These are phyloP conservation scores for Drosophila setosimentum DNA, from an alignment of 2,888 invertebrate species.

Conservation along the genomic window DNA sequence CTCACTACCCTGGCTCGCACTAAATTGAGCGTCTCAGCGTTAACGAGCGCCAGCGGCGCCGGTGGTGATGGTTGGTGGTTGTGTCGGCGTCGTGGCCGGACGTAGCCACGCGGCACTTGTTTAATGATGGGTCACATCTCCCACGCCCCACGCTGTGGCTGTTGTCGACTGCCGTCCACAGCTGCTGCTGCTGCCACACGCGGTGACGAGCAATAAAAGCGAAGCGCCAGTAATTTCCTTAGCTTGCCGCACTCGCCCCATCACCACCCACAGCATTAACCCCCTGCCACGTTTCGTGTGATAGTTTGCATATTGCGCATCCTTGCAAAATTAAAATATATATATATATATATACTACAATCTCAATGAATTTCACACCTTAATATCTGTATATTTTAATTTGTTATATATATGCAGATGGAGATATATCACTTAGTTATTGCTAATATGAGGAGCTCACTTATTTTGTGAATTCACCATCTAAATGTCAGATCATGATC, in stretches of 20 bases:
- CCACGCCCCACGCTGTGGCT: conserved; percentile 6
- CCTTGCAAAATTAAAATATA: conserved; percentile 25
- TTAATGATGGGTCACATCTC: conserved; percentile 60
- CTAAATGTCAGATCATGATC: background rate
- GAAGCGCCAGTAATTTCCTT: conserved; percentile 56
- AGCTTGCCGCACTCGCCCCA: conserved; percentile 2
- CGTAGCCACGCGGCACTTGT: conserved; percentile 70
- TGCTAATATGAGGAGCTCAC: background rate
- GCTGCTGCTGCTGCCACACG: conserved; percentile 61
- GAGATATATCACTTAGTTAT: background rate
- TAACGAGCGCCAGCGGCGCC: conserved; percentile 66
- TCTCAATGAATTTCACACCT: background rate
- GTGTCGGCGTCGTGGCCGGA: conserved; percentile 62
- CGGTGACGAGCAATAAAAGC: conserved; percentile 66
- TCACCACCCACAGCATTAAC: too few species aligned
- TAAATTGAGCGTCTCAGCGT: conserved; percentile 78
- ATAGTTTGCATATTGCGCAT: conserved; percentile 37
- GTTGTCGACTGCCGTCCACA: conserved; percentile 20
- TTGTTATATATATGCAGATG: background rate
- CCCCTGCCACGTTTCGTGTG: conserved; percentile 5
- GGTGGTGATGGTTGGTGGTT: conserved; percentile 31
- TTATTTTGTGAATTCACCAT: background rate
- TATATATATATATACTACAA: background rate
- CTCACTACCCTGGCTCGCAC: conserved; percentile 44
- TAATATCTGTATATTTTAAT: background rate